Conservation (phyloP, 2,113 vertebrate genomes). For the Barnardius zonarius region DNA sequence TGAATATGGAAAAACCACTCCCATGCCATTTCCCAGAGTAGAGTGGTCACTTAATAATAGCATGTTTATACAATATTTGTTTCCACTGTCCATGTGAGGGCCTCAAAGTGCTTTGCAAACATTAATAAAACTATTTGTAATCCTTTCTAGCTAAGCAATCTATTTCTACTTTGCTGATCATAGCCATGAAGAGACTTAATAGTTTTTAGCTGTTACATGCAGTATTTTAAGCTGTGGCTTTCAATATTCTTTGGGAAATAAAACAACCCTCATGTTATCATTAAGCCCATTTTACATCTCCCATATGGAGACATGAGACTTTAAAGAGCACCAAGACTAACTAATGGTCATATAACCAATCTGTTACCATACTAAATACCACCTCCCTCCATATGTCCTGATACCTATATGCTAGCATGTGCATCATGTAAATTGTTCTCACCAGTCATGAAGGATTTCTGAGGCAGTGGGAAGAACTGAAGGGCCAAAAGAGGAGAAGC, state of each 20-base stretch:
- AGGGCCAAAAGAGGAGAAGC: not conserved
- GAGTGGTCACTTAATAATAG: constrained; percentile 41
- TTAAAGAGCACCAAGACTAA: not conserved
- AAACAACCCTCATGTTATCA: rapidly evolving
- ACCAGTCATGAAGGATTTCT: not conserved
- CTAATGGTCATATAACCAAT: not conserved
- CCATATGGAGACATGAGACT: not conserved
- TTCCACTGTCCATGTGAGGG: constrained; percentile 8
- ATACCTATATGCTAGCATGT: not conserved
- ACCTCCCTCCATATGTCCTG: not conserved
- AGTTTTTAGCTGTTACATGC: not conserved
- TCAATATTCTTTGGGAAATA: not conserved
- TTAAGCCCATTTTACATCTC: not conserved
- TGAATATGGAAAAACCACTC: constrained; percentile 54
- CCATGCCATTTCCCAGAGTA: constrained; percentile 57
- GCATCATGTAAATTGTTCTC: not conserved
- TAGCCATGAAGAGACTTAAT: not conserved
- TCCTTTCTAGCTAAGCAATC: not conserved
- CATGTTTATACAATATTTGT: constrained; percentile 31
- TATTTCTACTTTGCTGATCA: not conserved
- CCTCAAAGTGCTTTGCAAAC: constrained; percentile 15
- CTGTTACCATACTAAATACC: not conserved
- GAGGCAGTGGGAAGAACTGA: not conserved
- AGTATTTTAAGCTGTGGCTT: not conserved
- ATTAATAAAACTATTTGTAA: constrained; percentile 10